A percentile compares a stretch with the other conserved stretches of the same genome.
These are phyloP conservation scores for Hirtodrosophila duncani DNA, from an alignment of 2,888 invertebrate species.

Conservation along the genomic window DNA sequence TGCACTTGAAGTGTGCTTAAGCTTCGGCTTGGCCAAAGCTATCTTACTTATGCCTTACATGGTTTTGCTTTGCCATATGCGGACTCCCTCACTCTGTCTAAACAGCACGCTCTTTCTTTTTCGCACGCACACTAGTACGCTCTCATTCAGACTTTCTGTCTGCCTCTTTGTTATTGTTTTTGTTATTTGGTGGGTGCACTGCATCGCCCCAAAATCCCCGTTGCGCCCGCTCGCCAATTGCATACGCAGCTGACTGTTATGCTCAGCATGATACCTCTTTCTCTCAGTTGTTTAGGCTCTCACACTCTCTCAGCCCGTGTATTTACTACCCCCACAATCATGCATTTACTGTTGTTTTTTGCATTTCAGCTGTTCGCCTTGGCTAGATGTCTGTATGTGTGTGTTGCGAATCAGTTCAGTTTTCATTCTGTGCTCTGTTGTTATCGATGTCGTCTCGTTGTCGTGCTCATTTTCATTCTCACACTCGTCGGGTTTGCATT, in stretches of 20 bases:
- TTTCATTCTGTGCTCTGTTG: slow-evolving; percentile 60
- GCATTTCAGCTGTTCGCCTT: slow-evolving; percentile 45
- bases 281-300: slow-evolving; percentile 1
- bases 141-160: slow-evolving; percentile 44
- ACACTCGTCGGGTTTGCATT: slow-evolving; percentile 51
- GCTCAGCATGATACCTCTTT: too few species aligned
- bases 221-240: slow-evolving; percentile 11
- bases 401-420: slow-evolving; percentile 34
- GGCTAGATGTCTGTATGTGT: background rate
- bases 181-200: slow-evolving; percentile 56
- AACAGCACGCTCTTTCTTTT: slow-evolving; percentile 1
- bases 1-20: too few species aligned
- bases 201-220: slow-evolving; percentile 38
- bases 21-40: too few species aligned
- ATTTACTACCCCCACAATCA: background rate
- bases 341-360: slow-evolving; percentile 28
- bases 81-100: slow-evolving; percentile 16
- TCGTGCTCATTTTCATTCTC: slow-evolving; percentile 17
- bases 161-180: slow-evolving; percentile 29
- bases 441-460: slow-evolving; percentile 50
- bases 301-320: background rate
- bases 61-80: slow-evolving; percentile 39
- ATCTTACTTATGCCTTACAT: slow-evolving; percentile 38
- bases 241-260: too few species aligned
- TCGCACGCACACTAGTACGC: slow-evolving; percentile 4